Evolutionary conservation across 1,140 invertebrate species (phyloP).

Genomic region (Tetraneura akinire): DNA sequence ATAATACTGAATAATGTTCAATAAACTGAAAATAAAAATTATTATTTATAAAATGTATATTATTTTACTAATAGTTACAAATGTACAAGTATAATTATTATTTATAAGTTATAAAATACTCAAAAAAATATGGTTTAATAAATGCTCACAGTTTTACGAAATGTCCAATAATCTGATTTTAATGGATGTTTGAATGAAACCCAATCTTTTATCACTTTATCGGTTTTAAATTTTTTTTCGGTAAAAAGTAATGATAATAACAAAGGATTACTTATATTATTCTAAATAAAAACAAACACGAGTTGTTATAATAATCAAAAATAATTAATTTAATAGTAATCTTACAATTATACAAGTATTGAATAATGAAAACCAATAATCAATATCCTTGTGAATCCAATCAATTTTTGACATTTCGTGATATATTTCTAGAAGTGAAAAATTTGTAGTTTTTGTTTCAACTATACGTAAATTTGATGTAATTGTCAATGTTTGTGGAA

Average conservation of each 20-base stretch:
- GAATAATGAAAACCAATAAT: constrained; percentile 28
- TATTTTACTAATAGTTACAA: neutral
- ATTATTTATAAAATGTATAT: neutral
- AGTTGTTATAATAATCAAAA: neutral
- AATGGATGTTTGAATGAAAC: neutral
- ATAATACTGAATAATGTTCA: constrained; percentile 39
- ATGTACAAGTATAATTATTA: neutral
- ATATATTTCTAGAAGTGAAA: constrained; percentile 16
- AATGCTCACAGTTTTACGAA: constrained; percentile 36
- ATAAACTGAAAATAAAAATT: constrained; percentile 29
- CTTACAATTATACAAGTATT: constrained; percentile 1
- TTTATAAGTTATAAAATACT: neutral
- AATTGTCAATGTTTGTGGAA: constrained; percentile 1
- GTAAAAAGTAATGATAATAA: neutral
- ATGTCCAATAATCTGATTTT: constrained; percentile 26
- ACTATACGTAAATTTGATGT: constrained; percentile 26
- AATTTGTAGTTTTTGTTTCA: constrained; percentile 9
- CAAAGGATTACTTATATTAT: neutral
- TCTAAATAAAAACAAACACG: neutral
- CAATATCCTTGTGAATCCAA: constrained; percentile 19
- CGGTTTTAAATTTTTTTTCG: neutral
- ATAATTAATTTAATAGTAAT: neutral
- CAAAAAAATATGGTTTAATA: neutral
- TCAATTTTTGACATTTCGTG: neutral
- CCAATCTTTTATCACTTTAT: constrained; percentile 18